These are phyloP conservation scores for Helarctos malayanus DNA, from an alignment of 2,797 vertebrate species.

Conservation along the genomic window DNA sequence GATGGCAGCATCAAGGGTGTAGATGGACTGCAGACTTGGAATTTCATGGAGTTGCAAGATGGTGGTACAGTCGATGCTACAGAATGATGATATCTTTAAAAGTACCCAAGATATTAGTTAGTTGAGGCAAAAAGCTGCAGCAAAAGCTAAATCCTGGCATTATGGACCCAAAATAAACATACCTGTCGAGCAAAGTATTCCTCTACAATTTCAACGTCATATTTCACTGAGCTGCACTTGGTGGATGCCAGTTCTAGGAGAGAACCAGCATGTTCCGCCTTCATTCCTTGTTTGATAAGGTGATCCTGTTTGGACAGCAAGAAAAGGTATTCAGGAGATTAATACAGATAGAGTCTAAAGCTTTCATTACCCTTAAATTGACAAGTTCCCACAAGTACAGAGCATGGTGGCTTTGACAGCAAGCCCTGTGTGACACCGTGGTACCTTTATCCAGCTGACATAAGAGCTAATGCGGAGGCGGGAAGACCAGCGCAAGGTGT, in stretches of 20 bases:
- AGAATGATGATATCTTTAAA: conserved; percentile 97
- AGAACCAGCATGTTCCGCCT: conserved; percentile 94
- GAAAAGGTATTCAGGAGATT: not conserved
- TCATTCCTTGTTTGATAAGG: conserved; percentile 97
- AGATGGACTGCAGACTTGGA: conserved; percentile 97
- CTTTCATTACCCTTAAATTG: not conserved
- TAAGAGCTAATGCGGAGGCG: conserved; percentile 95
- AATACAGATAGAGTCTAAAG: not conserved
- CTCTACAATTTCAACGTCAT: conserved; percentile 97
- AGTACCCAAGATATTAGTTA: conserved; percentile 62
- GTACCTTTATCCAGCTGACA: conserved; percentile 96
- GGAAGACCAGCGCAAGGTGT: conserved; percentile 98
- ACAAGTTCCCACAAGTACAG: not conserved
- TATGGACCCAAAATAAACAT: not conserved
- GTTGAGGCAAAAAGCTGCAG: not conserved
- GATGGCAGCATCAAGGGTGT: conserved; percentile 97
- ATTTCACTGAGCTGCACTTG: conserved; percentile 96
- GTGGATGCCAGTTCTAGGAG: conserved; percentile 93
- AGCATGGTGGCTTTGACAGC: not conserved
- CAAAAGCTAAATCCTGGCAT: not conserved
- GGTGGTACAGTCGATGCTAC: conserved; percentile 93
- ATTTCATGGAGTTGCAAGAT: conserved; percentile 96
- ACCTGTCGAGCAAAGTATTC: conserved; percentile 99
- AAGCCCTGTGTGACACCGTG: not conserved
- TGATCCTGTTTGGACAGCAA: conserved; percentile 92